Conservation (phyloP, 2,113 vertebrate species). For the Saccopteryx bilineata region DNA sequence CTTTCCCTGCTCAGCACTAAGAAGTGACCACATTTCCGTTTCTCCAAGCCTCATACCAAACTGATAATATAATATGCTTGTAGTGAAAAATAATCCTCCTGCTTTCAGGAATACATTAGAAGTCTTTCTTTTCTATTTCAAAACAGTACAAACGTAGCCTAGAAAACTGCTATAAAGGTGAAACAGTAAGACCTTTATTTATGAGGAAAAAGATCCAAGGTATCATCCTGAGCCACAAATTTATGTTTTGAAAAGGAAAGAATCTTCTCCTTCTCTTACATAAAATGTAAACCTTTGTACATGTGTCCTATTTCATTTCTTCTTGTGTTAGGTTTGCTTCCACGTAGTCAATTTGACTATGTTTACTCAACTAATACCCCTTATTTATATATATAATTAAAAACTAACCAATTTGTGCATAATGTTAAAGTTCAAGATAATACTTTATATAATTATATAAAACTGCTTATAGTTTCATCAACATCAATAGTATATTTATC, state of each 20-base stretch:
- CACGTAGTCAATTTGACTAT: not conserved
- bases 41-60: not conserved
- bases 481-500: not conserved
- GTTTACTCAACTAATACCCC: not conserved
- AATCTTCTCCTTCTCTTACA: conserved; percentile 18
- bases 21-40: not conserved
- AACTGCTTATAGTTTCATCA: not conserved
- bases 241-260: conserved; percentile 41
- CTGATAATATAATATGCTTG: not conserved
- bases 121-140: conserved; percentile 46
- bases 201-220: conserved; percentile 38
- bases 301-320: conserved; percentile 8
- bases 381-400: conserved; percentile 15
- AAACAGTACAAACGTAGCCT: conserved; percentile 19
- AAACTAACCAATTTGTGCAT: not conserved
- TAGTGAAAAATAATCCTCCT: not conserved
- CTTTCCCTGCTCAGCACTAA: not conserved
- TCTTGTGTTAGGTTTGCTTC: not conserved
- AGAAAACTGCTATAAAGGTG: conserved; percentile 52
- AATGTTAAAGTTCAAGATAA: not conserved
- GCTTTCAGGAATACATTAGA: conserved; percentile 30
- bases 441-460: not conserved
- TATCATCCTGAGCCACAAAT: conserved; percentile 34
- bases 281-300: conserved; percentile 42
- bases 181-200: conserved; percentile 67